Evolutionary conservation across 2,113 vertebrate species (phyloP), one percentile per base, ranked within the genome.

Genomic region (Smithornis capensis): DNA sequence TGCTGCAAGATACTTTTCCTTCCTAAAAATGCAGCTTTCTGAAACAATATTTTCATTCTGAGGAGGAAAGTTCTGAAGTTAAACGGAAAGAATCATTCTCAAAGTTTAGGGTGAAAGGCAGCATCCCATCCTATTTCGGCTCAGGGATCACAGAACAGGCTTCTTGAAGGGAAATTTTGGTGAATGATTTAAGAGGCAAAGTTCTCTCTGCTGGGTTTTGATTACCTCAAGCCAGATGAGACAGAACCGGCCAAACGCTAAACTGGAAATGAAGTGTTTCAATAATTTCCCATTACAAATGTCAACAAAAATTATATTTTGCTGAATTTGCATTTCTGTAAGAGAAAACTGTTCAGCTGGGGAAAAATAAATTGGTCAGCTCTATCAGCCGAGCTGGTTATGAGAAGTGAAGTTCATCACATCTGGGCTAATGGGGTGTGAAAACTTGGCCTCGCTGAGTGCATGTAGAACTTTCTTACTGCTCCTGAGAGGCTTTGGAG

Each of bases 211-310:
- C 29, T 87, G 73, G 83, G 40, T 50, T 92, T 92, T 92, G 68
- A 89, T 95, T 90, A 80, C 63, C 90, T 93, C 79, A 63, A 1
- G 6, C 29, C 59, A 81, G 92, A 87, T 81, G 76, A 94, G 86
- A 94, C 56, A 93, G 90, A 93, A 67, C 73, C 55, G 67, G 92
- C 90, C 90, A 92, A 90, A 94, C 42, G 88, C 40, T 94, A 38
- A 93, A 64, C 70, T 86, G 79, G 92, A 96, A 96, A 87, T 91
- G 75, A 93, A 92, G 80, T 89, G 83, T 96, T 95, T 93, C 83
- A 92, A 94, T 95, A 90, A 96, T 90, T 96, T 93, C 76, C 73
- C 88, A 89, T 96, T 78, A 78, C 45, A 74, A 92, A 89, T 40
- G 62, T 83, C 90, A 96, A 93, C 90, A 90, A 92, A 95, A 91